Evolutionary conservation across 2,888 invertebrate genomes (phyloP).

Genomic region (Notocelia uddmanniana): DNA sequence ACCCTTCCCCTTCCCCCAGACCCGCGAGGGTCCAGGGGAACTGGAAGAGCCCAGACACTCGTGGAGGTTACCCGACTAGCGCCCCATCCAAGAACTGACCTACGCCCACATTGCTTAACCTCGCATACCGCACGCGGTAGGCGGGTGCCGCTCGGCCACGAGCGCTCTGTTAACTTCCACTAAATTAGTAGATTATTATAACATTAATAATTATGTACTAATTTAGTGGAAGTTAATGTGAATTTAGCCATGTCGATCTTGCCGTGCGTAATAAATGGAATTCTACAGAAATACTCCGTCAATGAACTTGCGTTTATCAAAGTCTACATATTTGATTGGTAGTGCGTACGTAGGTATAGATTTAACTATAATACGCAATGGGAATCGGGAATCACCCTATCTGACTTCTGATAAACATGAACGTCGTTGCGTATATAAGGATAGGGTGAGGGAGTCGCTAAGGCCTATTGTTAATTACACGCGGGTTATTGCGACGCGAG

Average conservation of each 20-base stretch:
- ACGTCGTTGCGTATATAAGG: neutral
- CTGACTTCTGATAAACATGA: conserved; percentile 4
- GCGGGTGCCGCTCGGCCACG: too few relatives aligned
- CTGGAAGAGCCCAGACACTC: too few relatives aligned
- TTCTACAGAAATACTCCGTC: neutral
- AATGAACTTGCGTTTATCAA: neutral
- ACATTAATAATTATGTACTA: neutral
- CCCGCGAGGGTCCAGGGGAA: too few relatives aligned
- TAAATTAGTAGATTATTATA: too few relatives aligned
- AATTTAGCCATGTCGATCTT: neutral
- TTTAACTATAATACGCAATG: neutral
- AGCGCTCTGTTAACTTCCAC: too few relatives aligned
- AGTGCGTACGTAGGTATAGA: neutral
- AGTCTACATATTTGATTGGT: neutral
- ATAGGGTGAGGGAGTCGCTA: neutral
- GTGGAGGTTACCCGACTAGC: too few relatives aligned
- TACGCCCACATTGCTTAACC: too few relatives aligned
- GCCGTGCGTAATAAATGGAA: too few relatives aligned
- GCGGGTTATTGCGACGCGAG: conserved; percentile 26
- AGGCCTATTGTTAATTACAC: conserved; percentile 28
- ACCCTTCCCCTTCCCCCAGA: too few relatives aligned
- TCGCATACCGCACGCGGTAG: too few relatives aligned
- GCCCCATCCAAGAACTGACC: too few relatives aligned
- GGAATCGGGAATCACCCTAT: neutral
- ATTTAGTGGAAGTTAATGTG: neutral